A percentile compares a stretch with the other conserved stretches of the same genome.
Conservation (phyloP, 2,113 vertebrate genomes). For the Esox niger region DNA sequence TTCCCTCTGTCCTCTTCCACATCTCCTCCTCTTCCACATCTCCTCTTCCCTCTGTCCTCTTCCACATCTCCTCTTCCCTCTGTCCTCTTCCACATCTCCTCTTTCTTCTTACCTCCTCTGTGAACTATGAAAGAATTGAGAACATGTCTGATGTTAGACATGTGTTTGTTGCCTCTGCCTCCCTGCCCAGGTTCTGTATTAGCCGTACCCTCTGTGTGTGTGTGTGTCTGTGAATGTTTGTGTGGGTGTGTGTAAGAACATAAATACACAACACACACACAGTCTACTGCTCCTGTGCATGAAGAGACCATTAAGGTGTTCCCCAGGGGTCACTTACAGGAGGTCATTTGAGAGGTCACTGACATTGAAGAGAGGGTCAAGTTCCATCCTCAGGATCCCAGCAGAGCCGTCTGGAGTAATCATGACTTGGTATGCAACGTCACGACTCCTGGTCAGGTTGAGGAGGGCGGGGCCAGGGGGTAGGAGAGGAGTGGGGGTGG, state of each 20-base stretch:
- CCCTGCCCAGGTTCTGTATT: conserved; percentile 46
- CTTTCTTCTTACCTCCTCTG: no score
- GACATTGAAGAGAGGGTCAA: conserved; percentile 58
- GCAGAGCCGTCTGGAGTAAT: conserved; percentile 46
- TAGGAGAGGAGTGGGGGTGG: no score
- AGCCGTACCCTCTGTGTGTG: not conserved
- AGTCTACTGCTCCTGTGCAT: no score
- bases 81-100: no score
- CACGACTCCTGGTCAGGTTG: conserved; percentile 31
- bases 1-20: no score
- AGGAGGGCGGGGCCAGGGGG: conserved; percentile 11
- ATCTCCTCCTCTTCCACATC: no score
- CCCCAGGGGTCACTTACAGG: conserved; percentile 59
- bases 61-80: no score
- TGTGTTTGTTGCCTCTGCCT: conserved; percentile 40
- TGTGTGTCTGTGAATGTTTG: conserved; percentile 25
- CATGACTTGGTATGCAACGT: conserved; percentile 53
- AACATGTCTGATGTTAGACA: conserved; percentile 45
- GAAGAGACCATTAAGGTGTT: conserved; percentile 26
- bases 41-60: no score
- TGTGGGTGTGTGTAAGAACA: conserved; percentile 15
- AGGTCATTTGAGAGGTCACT: conserved; percentile 62
- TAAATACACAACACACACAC: no score
- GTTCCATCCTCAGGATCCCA: conserved; percentile 34
- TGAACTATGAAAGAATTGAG: no score